Evolutionary conservation across 1,140 invertebrate genomes (phyloP), one percentile per base, ranked within the genome.

Genomic region (Caerostris extrusa): DNA sequence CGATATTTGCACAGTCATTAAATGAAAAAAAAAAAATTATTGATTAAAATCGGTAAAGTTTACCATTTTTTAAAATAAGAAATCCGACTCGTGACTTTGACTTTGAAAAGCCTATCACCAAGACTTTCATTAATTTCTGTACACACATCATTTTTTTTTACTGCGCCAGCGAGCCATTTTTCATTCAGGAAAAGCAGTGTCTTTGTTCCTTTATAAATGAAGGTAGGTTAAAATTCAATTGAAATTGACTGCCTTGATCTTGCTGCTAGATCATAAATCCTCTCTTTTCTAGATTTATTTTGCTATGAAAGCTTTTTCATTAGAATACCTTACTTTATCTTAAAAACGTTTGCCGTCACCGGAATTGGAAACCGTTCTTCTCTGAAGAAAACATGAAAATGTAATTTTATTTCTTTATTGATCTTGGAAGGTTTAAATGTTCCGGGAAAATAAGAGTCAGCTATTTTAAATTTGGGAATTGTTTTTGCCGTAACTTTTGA

Each of bases 371-470:
- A 10, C n/a, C n/a, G 4, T n/a, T 57, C 12, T 17, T 56, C 14
- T 55, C 14, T n/a, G 8, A 19, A 34, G 34, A 17, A 19, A 83
- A 55, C 56, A 57, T 57, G 53, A 57, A 56, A 55, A 83, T 56
- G 56, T 83, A 57, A 53, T 83, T 83, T 83, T 55, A 56, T 83
- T 83, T 83, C 56, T 57, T 57, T 83, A 56, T 83, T 57, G 53
- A 83, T 83, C 81, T 83, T 12, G 53, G 7, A 83, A 83, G n/a
- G 53, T 83, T 83, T 83, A 57, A 83, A 83, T n/a, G 81, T 34
- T 34, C 34, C 2, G 34, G 34, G 34, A 34, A 34, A 34, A 34
- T 34, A 34, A 34, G n/a, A n/a, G 34, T 2, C 34, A 34, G 34
- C 34, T 34, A 34, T 34, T 34, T 34, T 34, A 34, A 34, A 34